A percentile compares a stretch with the other conserved stretches of the same genome.
Conservation (phyloP, 35 echinoderm and acorn worm species). For the Nesometra sesokonis region DNA sequence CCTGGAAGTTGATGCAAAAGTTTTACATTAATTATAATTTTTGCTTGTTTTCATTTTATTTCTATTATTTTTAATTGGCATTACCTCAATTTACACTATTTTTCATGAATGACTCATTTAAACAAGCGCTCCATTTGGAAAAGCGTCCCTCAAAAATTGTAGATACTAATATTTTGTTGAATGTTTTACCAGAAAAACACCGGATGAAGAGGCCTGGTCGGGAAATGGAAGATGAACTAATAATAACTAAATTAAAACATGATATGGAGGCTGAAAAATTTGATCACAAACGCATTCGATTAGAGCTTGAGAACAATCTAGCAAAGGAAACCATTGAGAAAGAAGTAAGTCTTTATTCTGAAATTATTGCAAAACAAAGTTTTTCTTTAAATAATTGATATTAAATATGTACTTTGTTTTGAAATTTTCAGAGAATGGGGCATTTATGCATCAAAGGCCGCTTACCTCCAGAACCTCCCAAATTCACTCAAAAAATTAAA, state of each 20-base stretch:
- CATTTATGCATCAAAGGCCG: not conserved
- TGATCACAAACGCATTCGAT: constrained; percentile 14
- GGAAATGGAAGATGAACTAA: constrained; percentile 47
- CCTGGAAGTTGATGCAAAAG: too few species aligned
- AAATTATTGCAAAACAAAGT: not conserved
- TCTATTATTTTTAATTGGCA: too few species aligned
- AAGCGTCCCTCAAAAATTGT: too few species aligned
- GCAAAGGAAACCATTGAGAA: constrained; percentile 6
- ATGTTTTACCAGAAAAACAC: constrained; percentile 23
- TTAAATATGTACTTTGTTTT: not conserved
- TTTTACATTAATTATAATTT: too few species aligned
- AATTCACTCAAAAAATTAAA: too few species aligned
- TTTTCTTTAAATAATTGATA: not conserved
- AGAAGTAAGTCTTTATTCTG: not conserved
- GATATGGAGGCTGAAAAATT: constrained; percentile 67
- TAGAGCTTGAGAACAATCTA: constrained; percentile 57
- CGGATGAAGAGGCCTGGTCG: constrained; percentile 27
- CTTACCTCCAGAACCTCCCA: too few species aligned
- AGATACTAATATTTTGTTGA: not conserved
- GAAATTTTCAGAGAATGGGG: not conserved
- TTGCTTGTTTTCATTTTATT: too few species aligned
- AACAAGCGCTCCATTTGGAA: too few species aligned
- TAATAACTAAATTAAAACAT: constrained; percentile 47
- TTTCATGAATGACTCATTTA: too few species aligned
- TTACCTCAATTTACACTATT: too few species aligned